Base-by-base conservation (phyloP, 2,888 invertebrate species). In the Busseola fusca region DNA sequence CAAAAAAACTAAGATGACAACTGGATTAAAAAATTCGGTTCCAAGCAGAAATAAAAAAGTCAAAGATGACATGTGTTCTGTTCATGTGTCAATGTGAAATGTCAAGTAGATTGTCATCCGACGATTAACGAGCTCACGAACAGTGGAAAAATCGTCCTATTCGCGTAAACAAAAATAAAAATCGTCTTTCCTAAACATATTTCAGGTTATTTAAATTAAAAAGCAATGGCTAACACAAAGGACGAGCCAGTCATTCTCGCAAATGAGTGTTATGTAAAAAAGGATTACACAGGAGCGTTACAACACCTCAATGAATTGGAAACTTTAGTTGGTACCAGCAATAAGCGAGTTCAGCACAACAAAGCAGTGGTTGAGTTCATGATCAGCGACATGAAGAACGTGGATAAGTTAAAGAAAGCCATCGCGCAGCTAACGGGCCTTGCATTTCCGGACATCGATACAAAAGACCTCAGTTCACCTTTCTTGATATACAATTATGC, bases 281-380 rank as follows among this genome's bases (percentile, higher is more conserved):
- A 96, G 80, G 97, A 97, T 78, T 98, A 96, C 87, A 86, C 93
- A 25, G 91, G 94, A 16, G 97, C 97, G 68, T 89, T 97, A 18
- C 96, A 96, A 81, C 93, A 96, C 81, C 94, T 98, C 81, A 96
- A 95, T 76, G 97, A 97, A 89, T 90, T 98, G 76, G 97, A 97
- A 88, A 91, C 91, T 40, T 87, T 96, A 7, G 89, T 91, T 72
- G 95, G 97, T 64, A 96, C 96, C 0, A 96, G 96, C 74, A 98
- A 98, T 91, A 96, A 97, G 76, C 97, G 98, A 89, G 97, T 98
- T 3, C 96, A 96, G 59, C 98, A 98, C 87, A 99, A 99, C 89
- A 98, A 97, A 92, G 97, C 97, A 40, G 97, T 99, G 0, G 97
- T 97, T 0, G 98, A 98, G 88, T 98, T 98, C 91, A 98, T 97